Base-by-base conservation (phyloP, 2,113 vertebrate genomes). In the Rhynchopsitta pachyrhyncha region DNA sequence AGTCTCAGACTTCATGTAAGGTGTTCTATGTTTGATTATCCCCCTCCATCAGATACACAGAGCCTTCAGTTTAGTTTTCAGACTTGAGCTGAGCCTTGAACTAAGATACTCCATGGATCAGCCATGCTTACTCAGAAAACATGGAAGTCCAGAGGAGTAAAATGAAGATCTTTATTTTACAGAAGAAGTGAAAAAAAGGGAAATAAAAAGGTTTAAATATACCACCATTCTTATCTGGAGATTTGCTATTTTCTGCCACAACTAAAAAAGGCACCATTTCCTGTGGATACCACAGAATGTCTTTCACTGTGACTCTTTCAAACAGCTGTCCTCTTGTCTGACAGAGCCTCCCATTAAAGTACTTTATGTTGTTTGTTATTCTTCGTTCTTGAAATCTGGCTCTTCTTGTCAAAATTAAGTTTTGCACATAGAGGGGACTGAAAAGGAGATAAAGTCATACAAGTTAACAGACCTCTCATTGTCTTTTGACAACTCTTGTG, bases 391-490 rank as follows among this genome's bases (percentile, higher is more conserved):
- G 78, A 95, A 82, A 88, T 91, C 66, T 47, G 50, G 27, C 55
- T 92, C 53, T 71, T 78, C 80, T 85, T 69, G 49, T 74, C 74
- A 90, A 95, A 87, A 87, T 27, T 59, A 95, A 79, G 25, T 91
- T 94, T 79, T 85, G 75, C 50, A 91, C 67, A 69, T 42, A 49
- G 76, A 95, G 39, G 35, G 86, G 64, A 55, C 47, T 50, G 27
- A 95, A 77, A 13, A 59, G 42, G 52, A 94, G 71, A 94, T 59
- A 86, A 82, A 90, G 63, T 33, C 59, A 57, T 19, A 57, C 22
- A 77, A 79, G n/a, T 59, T 63, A 95, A 96, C 84, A 95, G 69
- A 79, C 50, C 31, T 80, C 74, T 62, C 53, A 82, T 76, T 95
- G 91, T 95, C 84, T 90, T 75, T 41, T 66, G 75, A 90, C 35